Base-by-base conservation (phyloP, 1,140 invertebrate genomes). In the Acromyrmex charruanus region DNA sequence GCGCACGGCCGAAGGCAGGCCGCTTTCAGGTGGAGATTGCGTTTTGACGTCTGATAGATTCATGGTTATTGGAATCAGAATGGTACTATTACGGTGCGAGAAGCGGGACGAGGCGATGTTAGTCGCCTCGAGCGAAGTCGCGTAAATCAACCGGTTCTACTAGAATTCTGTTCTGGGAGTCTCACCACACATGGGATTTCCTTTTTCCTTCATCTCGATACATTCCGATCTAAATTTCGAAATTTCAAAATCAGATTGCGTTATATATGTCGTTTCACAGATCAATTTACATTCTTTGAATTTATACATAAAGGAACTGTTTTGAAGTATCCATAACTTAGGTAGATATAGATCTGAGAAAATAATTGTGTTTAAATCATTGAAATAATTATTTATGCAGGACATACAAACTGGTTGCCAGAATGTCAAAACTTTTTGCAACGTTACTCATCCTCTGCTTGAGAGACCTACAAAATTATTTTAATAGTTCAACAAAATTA, bases 41-140 rank as follows among this genome's bases (percentile, higher is more conserved):
- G 90, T 94, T 95, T 95, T 95, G 95, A 95, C 95, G 89, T 95
- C 86, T 95, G 95, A 95, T 95, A 94, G 94, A 95, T 95, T 95
- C 94, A 95, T 95, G 94, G 95, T 95, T 95, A 95, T 95, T 95
- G 94, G 95, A 95, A 95, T 94, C 93, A 94, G 94, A 94, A 92
- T 91, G 92, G 91, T 93, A 91, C 94, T 92, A 93, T 93, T 93
- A 91, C 89, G 92, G 89, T 87, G 69, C 80, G 79, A 84, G 74
- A 75, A 55, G 65, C 65, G 79, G 74, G 68, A 68, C 63, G 80
- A 86, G 85, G 55, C 59, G 87, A 59, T 2, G 55, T 59, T 71
- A 51, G 77, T 86, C 80, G 80, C 75, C 71, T 69, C 85, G 87
- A 88, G 82, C 59, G 66, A 82, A 72, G 69, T 53, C 74, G 51